Conservation (phyloP, 2,888 invertebrate species). For the Epirrhoe tristata region DNA sequence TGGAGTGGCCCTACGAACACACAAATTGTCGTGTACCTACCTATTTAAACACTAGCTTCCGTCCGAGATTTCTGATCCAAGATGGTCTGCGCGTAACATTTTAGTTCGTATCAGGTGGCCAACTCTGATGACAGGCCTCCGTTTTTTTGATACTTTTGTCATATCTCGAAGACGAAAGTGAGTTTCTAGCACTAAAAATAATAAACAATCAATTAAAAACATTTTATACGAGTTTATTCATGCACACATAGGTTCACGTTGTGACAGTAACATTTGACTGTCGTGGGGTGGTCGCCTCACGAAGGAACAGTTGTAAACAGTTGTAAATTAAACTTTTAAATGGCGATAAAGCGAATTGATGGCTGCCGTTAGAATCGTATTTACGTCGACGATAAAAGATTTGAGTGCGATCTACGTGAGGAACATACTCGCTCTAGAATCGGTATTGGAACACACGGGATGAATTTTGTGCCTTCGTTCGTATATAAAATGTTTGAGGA, state of each 20-base stretch:
- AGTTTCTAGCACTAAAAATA: no score
- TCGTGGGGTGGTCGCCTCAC: conserved; percentile 43
- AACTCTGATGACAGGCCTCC: no score
- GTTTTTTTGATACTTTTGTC: no score
- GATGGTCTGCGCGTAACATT: no score
- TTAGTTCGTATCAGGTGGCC: no score
- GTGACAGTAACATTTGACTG: conserved; percentile 24
- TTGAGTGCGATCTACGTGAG: conserved; percentile 53
- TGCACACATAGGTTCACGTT: background rate
- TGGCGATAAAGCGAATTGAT: conserved; percentile 77
- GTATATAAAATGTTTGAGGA: background rate
- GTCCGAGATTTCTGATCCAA: no score
- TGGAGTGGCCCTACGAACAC: background rate
- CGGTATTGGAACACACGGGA: conserved; percentile 34
- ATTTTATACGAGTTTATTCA: background rate
- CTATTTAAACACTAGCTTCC: no score
- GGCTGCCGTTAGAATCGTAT: conserved; percentile 60
- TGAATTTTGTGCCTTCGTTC: conserved; percentile 33
- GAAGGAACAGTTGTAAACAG: conserved; percentile 69
- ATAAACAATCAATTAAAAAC: background rate
- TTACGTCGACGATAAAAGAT: conserved; percentile 64
- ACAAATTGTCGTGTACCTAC: background rate
- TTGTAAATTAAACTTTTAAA: conserved; percentile 77
- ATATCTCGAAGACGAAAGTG: no score
- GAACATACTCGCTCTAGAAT: conserved; percentile 24